Evolutionary conservation across 2,113 vertebrate species (phyloP).

Genomic region (Sminthopsis crassicaudata): DNA sequence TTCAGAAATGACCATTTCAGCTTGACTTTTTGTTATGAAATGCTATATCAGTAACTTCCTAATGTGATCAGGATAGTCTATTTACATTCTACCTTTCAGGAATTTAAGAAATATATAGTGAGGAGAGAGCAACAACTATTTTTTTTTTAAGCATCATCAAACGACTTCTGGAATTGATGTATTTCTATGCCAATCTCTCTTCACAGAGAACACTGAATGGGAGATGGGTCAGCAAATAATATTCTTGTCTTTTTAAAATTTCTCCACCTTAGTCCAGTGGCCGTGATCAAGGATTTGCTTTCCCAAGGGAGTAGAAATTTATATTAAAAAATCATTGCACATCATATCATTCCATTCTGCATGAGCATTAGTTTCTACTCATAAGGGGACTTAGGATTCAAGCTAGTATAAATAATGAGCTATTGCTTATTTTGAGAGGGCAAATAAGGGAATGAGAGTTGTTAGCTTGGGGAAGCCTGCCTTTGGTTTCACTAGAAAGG

Average conservation of each 20-base stretch:
- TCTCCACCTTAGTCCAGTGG: slow-evolving; percentile 79
- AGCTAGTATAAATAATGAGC: slow-evolving; percentile 85
- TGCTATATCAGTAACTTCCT: slow-evolving; percentile 39
- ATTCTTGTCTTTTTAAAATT: slow-evolving; percentile 76
- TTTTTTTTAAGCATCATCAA: slow-evolving; percentile 35
- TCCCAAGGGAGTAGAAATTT: slow-evolving; percentile 81
- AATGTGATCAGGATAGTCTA: not conserved
- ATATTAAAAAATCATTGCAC: slow-evolving; percentile 83
- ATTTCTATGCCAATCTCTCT: slow-evolving; percentile 66
- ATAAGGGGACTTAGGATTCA: slow-evolving; percentile 82
- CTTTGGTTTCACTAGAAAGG: slow-evolving; percentile 30
- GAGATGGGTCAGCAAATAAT: slow-evolving; percentile 62
- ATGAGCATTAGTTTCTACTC: slow-evolving; percentile 81
- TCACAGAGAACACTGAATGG: slow-evolving; percentile 48
- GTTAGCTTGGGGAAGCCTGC: slow-evolving; percentile 55
- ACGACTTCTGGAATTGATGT: slow-evolving; percentile 58
- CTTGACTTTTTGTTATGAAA: not conserved
- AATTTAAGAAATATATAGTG: slow-evolving; percentile 44
- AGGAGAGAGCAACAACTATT: slow-evolving; percentile 38
- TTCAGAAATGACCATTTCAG: slow-evolving; percentile 44
- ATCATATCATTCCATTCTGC: slow-evolving; percentile 82
- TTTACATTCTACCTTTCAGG: not conserved
- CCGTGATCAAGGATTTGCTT: slow-evolving; percentile 72
- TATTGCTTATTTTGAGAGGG: slow-evolving; percentile 80
- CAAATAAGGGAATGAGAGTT: slow-evolving; percentile 54